A percentile compares a stretch with the other conserved stretches of the same genome.
phyloP scores from a whole-genome alignment of 2,797 vertebrate species.

The Anguilla megastoma region DNA sequence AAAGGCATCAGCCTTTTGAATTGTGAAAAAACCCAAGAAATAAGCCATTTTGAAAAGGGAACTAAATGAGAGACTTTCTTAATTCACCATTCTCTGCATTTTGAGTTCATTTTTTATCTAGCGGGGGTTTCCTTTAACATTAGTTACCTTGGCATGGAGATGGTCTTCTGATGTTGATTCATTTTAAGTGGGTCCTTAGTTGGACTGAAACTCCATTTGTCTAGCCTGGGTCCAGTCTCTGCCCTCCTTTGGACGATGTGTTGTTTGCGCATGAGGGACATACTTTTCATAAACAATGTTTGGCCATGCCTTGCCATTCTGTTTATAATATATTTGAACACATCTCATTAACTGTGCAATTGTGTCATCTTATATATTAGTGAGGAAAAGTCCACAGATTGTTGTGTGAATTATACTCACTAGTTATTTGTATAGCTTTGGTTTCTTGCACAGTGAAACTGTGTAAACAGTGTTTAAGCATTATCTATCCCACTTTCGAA shows the following conservation, averaged over 20 bases:
- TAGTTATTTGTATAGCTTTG: not conserved
- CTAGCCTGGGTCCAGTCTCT: not conserved
- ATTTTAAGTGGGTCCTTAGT: not conserved
- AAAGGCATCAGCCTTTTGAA: not conserved
- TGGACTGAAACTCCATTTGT: not conserved
- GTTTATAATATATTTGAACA: not conserved
- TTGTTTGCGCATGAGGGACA: conserved; percentile 9
- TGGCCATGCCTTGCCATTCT: not conserved
- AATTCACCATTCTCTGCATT: no score
- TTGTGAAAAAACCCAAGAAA: not conserved
- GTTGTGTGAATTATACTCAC: not conserved
- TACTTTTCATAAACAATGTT: not conserved
- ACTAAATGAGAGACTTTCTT: no score
- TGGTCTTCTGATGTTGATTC: conserved; percentile 70
- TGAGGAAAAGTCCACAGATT: not conserved
- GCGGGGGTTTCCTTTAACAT: conserved; percentile 56
- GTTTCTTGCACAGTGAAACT: no score
- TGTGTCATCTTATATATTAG: not conserved
- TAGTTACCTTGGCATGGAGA: conserved; percentile 96
- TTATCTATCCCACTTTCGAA: not conserved
- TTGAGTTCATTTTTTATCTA: no score
- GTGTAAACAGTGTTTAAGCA: no score
- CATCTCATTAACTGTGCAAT: not conserved
- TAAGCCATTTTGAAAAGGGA: not conserved
- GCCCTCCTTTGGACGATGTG: conserved; percentile 20